Conservation (phyloP, 35 echinoderm and acorn worm genomes). For the Chiridota heheva region DNA sequence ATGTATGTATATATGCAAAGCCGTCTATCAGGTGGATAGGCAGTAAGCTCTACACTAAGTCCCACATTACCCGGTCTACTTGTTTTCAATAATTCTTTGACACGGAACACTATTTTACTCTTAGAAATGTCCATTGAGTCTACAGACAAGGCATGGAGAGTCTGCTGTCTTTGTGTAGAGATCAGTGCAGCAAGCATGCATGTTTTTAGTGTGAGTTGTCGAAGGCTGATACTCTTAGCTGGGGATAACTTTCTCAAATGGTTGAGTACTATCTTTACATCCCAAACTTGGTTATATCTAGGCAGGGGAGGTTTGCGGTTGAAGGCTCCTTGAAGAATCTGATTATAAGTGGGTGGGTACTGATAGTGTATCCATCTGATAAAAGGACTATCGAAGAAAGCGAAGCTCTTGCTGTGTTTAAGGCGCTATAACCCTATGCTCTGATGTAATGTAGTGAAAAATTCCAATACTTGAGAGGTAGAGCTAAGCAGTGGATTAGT, state of each 20-base stretch:
- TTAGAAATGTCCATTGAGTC: not conserved
- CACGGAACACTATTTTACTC: slow-evolving; percentile 5
- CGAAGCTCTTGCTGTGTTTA: not conserved
- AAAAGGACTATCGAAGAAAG: not conserved
- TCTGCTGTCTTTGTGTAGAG: not conserved
- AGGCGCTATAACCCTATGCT: not conserved
- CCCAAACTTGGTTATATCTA: not conserved
- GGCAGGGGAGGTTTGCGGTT: not conserved
- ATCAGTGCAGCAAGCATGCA: not conserved
- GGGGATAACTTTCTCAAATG: slow-evolving; percentile 6
- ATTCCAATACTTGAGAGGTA: not conserved
- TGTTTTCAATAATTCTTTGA: slow-evolving; percentile 44
- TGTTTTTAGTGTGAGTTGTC: slow-evolving; percentile 4
- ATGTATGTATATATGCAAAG: slow-evolving; percentile 45
- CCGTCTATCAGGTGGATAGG: slow-evolving; percentile 31
- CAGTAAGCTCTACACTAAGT: not conserved
- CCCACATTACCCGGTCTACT: slow-evolving; percentile 47
- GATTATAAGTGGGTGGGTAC: not conserved
- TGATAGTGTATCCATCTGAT: not conserved
- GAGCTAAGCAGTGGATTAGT: not conserved
- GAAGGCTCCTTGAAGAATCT: slow-evolving; percentile 4
- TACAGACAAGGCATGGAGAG: not conserved
- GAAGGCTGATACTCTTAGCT: slow-evolving; percentile 20
- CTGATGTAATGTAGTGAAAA: not conserved
- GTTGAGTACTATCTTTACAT: slow-evolving; percentile 19